Evolutionary conservation across 2,888 invertebrate genomes (phyloP).

Genomic region (Callyntrura guangdongensis): DNA sequence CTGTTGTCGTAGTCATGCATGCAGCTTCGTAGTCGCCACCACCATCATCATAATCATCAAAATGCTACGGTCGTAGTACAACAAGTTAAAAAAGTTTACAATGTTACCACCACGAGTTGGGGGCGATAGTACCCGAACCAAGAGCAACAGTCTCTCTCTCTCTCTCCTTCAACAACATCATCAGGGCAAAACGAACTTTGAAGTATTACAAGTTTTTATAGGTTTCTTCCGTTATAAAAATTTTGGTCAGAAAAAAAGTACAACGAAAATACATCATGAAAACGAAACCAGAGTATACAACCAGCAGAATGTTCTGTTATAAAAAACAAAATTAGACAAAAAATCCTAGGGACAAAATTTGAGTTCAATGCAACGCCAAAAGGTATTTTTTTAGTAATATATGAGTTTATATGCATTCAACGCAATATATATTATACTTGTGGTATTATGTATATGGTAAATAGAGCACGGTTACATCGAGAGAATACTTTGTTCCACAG

Average conservation of each 20-base stretch:
- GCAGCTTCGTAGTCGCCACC: not conserved
- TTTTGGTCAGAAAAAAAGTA: not conserved
- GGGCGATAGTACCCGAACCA: not conserved
- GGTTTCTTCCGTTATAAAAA: not conserved
- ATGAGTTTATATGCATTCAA: too few relatives aligned
- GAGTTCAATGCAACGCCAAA: too few relatives aligned
- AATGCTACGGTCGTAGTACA: constrained; percentile 47
- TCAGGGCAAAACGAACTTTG: not conserved
- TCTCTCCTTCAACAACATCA: not conserved
- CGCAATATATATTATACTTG: too few relatives aligned
- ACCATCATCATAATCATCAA: constrained; percentile 38
- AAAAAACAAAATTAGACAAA: too few relatives aligned
- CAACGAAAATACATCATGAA: too few relatives aligned
- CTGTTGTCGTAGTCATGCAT: not conserved
- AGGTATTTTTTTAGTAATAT: too few relatives aligned
- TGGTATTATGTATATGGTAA: too few relatives aligned
- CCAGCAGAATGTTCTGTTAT: not conserved
- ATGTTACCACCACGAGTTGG: constrained; percentile 13
- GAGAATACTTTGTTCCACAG: too few relatives aligned
- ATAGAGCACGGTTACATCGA: too few relatives aligned
- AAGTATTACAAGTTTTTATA: not conserved
- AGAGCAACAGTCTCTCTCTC: constrained; percentile 68
- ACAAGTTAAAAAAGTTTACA: constrained; percentile 66
- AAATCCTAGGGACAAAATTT: too few relatives aligned
- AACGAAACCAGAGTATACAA: too few relatives aligned